These are phyloP conservation scores for Gallirallus australis DNA, from an alignment of 2,797 vertebrate species.

Conservation along the genomic window DNA sequence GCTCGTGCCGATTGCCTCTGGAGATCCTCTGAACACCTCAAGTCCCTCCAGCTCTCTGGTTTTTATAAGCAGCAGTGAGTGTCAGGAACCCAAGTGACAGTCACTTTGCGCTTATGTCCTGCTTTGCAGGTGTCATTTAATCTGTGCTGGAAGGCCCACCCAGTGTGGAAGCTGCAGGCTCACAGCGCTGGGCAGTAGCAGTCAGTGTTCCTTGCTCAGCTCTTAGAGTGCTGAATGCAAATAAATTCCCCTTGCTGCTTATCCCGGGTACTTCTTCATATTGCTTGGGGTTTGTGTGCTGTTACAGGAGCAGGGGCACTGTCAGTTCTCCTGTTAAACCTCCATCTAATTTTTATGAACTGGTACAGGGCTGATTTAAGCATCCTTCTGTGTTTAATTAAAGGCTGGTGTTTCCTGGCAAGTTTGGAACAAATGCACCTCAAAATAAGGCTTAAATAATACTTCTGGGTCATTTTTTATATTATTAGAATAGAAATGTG, in stretches of 20 bases:
- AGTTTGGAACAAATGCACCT: not conserved
- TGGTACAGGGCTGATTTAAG: not conserved
- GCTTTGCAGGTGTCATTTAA: not conserved
- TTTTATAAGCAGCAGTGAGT: not conserved
- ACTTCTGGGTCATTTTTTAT: not conserved
- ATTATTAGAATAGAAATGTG: not conserved
- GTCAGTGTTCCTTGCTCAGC: not conserved
- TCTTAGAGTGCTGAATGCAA: not conserved
- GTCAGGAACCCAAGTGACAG: not conserved
- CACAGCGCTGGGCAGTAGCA: not conserved
- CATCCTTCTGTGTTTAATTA: not conserved
- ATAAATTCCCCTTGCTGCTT: not conserved
- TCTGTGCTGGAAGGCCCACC: fast-evolving
- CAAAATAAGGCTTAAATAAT: not conserved
- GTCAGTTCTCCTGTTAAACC: not conserved
- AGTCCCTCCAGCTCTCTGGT: too few species aligned
- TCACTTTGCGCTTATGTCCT: not conserved
- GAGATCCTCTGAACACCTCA: not conserved
- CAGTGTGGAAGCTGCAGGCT: not conserved
- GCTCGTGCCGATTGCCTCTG: not conserved
- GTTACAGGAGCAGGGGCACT: not conserved
- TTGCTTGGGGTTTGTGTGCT: not conserved
- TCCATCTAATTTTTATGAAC: fast-evolving
- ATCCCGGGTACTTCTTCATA: not conserved
- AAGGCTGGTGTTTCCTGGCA: not conserved